Evolutionary conservation across 1,140 invertebrate species (phyloP).

Genomic region (Drosophila persimilis): DNA sequence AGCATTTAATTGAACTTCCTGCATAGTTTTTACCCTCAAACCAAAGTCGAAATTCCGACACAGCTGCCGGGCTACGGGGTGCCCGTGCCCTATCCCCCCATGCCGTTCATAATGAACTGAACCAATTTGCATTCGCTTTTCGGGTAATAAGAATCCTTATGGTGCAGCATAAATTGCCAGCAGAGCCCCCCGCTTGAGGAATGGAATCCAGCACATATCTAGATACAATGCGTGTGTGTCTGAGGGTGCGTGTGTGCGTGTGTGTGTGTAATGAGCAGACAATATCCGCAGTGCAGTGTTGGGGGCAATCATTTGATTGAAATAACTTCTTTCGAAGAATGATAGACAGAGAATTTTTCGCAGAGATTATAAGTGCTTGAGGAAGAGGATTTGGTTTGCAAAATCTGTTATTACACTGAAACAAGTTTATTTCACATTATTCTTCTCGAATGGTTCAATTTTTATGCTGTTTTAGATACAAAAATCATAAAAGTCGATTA

Average conservation of each 20-base stretch:
- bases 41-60: background rate
- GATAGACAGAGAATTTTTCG: too few relatives aligned
- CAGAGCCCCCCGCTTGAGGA: background rate
- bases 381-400: too few relatives aligned
- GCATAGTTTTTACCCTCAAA: constrained; percentile 7
- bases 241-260: too few relatives aligned
- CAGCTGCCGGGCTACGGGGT: background rate
- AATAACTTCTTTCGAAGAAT: too few relatives aligned
- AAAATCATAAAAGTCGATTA: too few relatives aligned
- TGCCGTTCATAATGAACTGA: constrained; percentile 17
- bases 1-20: constrained; percentile 64
- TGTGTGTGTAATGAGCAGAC: constrained; percentile 9
- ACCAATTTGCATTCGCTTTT: constrained; percentile 39
- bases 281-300: constrained; percentile 4
- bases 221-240: background rate
- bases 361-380: too few relatives aligned
- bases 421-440: too few relatives aligned
- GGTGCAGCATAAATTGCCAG: constrained; percentile 10
- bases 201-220: background rate
- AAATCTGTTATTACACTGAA: too few relatives aligned
- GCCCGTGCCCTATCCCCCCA: too few relatives aligned
- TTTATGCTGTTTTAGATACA: too few relatives aligned
- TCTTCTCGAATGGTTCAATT: too few relatives aligned
- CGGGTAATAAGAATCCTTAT: constrained; percentile 10
- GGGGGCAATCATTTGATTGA: too few relatives aligned